phyloP scores from a whole-genome alignment of 2,888 invertebrate species.

The Plagodis pulveraria region DNA sequence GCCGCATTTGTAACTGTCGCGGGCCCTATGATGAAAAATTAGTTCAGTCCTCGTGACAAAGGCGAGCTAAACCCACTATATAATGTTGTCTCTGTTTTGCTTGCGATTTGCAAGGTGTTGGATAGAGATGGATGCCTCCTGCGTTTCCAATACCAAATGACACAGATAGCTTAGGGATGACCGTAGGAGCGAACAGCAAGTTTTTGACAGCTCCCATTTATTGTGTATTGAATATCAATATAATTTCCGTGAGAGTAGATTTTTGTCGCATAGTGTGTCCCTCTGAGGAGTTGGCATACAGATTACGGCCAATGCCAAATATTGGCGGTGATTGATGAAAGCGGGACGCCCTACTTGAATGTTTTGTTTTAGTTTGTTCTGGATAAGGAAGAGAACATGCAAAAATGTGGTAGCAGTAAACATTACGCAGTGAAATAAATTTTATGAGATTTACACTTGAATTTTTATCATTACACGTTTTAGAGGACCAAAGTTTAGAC shows the following conservation, averaged over 20 bases:
- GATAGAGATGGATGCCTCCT: constrained; percentile 60
- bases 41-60: constrained; percentile 84
- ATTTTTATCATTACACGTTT: too few relatives aligned
- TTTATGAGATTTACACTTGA: too few relatives aligned
- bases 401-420: not conserved
- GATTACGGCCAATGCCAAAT: constrained; percentile 82
- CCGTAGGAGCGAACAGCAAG: constrained; percentile 85
- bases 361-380: constrained; percentile 57
- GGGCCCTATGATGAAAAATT: constrained; percentile 86
- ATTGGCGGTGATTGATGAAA: constrained; percentile 76
- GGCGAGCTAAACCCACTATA: constrained; percentile 80
- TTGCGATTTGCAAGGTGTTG: constrained; percentile 44
- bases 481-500: too few relatives aligned
- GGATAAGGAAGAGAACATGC: not conserved
- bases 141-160: constrained; percentile 84
- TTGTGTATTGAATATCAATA: constrained; percentile 86
- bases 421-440: too few relatives aligned
- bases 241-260: constrained; percentile 84
- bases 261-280: constrained; percentile 78
- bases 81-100: constrained; percentile 69
- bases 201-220: constrained; percentile 84
- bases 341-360: constrained; percentile 54
- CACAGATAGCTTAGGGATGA: constrained; percentile 85
- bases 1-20: constrained; percentile 84
- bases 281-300: constrained; percentile 78